Evolutionary conservation across 2,888 invertebrate species (phyloP), one percentile per base, ranked within the genome.

Genomic region (Ernsta delagoae): DNA sequence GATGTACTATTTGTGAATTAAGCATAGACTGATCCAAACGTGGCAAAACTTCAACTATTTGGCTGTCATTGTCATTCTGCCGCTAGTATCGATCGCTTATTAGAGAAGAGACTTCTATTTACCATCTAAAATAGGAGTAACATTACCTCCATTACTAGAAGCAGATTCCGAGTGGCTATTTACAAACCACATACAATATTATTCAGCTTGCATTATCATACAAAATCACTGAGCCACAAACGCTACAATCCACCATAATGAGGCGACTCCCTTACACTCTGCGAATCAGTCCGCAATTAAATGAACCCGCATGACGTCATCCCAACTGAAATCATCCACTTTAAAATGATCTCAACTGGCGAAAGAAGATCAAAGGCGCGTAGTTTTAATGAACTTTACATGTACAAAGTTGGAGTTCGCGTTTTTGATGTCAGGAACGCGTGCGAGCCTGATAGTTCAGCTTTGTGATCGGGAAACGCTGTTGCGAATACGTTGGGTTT

Each of bases 271-370:
- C 54, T 66, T 54, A 60, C 5, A 16, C 60, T 67, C 61, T 62
- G 57, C 43, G 48, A 57, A 59, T 69, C 56, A 61, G 50, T 62
- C 69, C 71, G 72, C 76, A 75, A 77, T 77, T 76, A 75, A 75
- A 74, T 74, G 62, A 74, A 72, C 77, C 74, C 76, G 76, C 76
- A 76, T 75, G 74, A 72, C 74, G 73, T 73, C 73, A 74, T 72
- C 71, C 65, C 66, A 59, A 69, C 68, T 66, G 62, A 68, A 68
- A 68, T 68, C 68, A 68, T 63, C 68, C 68, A 63, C 70, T 70
- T 67, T 70, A 70, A 70, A 73, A 71, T 72, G 70, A 75, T 72
- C 70, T 72, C 70, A 71, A 71, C 70, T 71, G 66, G 66, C 59
- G 56, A 73, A 72, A 70, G 68, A 71, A 72, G 73, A 75, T 76